phyloP scores from a whole-genome alignment of 2,113 vertebrate species.

The Carassius carassius region DNA sequence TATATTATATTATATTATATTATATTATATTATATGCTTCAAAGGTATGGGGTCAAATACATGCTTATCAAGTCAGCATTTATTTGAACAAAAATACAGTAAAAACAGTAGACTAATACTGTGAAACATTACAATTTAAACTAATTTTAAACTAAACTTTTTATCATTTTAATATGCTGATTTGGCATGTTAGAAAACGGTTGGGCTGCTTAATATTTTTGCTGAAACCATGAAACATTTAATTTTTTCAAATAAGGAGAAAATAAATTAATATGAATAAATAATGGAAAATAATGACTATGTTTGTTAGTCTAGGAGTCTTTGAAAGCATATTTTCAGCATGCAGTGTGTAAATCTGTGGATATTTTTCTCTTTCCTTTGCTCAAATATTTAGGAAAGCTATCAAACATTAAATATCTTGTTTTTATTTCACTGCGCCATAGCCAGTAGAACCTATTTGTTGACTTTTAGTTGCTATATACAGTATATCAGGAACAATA shows the following conservation, averaged over 20 bases:
- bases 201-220: too few relatives aligned
- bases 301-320: neutral
- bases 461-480: neutral
- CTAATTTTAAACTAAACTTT: neutral
- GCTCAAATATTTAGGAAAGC: neutral
- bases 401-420: neutral
- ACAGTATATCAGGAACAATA: constrained; percentile 7
- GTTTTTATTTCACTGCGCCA: neutral
- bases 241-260: too few relatives aligned
- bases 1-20: neutral
- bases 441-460: neutral
- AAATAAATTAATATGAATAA: too few relatives aligned
- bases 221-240: too few relatives aligned
- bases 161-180: neutral
- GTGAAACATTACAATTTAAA: neutral
- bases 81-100: neutral
- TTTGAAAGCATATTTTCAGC: neutral
- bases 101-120: neutral
- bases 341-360: neutral
- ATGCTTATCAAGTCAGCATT: neutral
- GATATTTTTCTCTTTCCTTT: neutral
- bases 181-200: neutral
- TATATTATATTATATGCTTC: neutral
- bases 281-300: neutral
- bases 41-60: neutral